These are phyloP conservation scores for Hycleus phaleratus DNA, from an alignment of 1,140 invertebrate genomes.

Conservation along the genomic window DNA sequence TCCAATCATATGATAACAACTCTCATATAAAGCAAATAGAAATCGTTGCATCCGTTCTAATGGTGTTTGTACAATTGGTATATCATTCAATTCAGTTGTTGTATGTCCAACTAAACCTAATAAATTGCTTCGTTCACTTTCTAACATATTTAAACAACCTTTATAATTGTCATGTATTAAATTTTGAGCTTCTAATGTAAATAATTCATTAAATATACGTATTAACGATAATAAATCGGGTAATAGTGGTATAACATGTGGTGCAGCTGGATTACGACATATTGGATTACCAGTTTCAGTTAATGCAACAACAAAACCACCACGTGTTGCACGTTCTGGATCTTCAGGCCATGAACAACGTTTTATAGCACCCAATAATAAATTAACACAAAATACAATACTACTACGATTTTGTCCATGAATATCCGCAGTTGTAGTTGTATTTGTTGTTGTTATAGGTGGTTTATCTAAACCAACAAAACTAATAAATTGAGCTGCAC, in stretches of 20 bases:
- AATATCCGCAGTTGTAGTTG: slow-evolving; percentile 25
- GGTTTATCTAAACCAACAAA: slow-evolving; percentile 69
- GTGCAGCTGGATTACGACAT: slow-evolving; percentile 73
- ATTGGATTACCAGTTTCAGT: slow-evolving; percentile 64
- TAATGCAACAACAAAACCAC: slow-evolving; percentile 70
- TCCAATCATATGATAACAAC: slow-evolving; percentile 70
- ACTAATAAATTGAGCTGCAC: slow-evolving; percentile 60
- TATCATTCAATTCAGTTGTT: slow-evolving; percentile 42
- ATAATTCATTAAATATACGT: slow-evolving; percentile 72
- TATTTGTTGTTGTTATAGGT: slow-evolving; percentile 23
- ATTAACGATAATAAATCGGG: slow-evolving; percentile 67
- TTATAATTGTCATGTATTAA: slow-evolving; percentile 59
- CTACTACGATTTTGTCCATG: slow-evolving; percentile 47
- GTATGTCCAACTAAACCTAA: slow-evolving; percentile 48
- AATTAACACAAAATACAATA: slow-evolving; percentile 61
- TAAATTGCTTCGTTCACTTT: slow-evolving; percentile 60
- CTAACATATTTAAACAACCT: slow-evolving; percentile 60
- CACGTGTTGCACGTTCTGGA: slow-evolving; percentile 65
- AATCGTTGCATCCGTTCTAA: slow-evolving; percentile 77
- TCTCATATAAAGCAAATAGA: slow-evolving; percentile 59
- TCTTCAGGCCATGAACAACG: slow-evolving; percentile 76
- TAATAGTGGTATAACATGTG: slow-evolving; percentile 69
- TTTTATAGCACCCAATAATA: slow-evolving; percentile 75
- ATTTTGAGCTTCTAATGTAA: slow-evolving; percentile 56
- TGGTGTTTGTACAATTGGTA: slow-evolving; percentile 45